Evolutionary conservation across 1,140 invertebrate genomes (phyloP).

Genomic region (Oreohelix idahoensis): DNA sequence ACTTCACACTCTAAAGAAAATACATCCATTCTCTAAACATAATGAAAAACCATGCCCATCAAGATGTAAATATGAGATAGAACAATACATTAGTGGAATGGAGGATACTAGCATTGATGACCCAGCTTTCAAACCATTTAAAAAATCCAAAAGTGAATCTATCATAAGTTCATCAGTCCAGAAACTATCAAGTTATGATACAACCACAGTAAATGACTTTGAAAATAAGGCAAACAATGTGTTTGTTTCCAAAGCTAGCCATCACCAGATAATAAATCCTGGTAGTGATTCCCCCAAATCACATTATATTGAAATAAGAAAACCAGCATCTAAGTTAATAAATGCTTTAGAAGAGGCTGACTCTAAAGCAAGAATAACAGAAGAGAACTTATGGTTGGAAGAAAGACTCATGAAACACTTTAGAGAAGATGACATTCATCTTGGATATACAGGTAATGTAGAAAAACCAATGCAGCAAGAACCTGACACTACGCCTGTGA

Average conservation of each 20-base stretch:
- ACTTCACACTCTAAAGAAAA: background rate
- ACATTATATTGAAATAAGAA: background rate
- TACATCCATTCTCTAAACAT: background rate
- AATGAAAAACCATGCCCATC: background rate
- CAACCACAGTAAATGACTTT: background rate
- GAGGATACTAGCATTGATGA: background rate
- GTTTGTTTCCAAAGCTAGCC: background rate
- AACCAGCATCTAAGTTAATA: slow-evolving; percentile 1
- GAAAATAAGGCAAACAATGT: background rate
- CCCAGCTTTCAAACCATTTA: background rate
- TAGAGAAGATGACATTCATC: background rate
- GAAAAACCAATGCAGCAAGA: background rate
- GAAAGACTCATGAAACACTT: slow-evolving; percentile 1
- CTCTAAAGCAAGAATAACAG: background rate
- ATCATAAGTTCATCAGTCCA: background rate
- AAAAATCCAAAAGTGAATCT: background rate
- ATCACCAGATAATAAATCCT: background rate
- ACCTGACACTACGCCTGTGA: background rate
- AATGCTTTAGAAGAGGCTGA: slow-evolving; percentile 19
- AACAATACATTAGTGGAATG: background rate
- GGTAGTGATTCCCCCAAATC: background rate
- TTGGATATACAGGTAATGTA: background rate
- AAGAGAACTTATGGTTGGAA: slow-evolving; percentile 5
- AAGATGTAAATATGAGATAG: background rate
- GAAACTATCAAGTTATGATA: background rate